Conservation (phyloP, 2,888 invertebrate genomes). For the Dromius quadrimaculatus region DNA sequence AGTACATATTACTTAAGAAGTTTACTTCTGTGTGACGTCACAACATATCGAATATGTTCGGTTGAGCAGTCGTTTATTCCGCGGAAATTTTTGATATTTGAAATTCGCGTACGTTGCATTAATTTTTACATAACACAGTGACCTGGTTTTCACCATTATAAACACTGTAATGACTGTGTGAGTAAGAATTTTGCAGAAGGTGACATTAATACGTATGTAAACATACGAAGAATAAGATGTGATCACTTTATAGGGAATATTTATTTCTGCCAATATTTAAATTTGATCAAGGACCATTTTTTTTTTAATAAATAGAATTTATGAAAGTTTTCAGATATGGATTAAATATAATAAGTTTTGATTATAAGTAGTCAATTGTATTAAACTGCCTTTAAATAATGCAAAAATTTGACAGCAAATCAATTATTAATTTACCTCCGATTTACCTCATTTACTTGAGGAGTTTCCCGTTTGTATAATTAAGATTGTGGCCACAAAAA, state of each 20-base stretch:
- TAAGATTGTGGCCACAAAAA: no score
- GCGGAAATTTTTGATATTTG: conserved; percentile 33
- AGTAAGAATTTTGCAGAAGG: background rate
- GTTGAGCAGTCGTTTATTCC: background rate
- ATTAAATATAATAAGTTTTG: no score
- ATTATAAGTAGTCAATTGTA: no score
- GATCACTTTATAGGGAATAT: background rate
- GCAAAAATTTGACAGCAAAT: no score
- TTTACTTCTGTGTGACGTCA: conserved; percentile 30
- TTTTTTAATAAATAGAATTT: no score
- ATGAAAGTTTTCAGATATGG: no score
- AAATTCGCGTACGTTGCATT: conserved; percentile 41
- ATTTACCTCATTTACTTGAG: no score
- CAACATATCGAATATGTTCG: background rate
- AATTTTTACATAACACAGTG: conserved; percentile 45
- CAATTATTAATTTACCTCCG: no score
- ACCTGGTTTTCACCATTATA: conserved; percentile 47
- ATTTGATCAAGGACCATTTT: no score
- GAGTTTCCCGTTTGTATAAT: no score
- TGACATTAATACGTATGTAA: conserved; percentile 7
- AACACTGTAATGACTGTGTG: conserved; percentile 18
- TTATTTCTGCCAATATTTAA: no score
- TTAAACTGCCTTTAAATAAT: no score
- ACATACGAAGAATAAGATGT: background rate
- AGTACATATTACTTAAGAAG: conserved; percentile 39